Percentiles rank a stretch among this genome's conserved stretches.
Conservation (phyloP, 2,888 invertebrate species). For the Boloria euphrosyne region DNA sequence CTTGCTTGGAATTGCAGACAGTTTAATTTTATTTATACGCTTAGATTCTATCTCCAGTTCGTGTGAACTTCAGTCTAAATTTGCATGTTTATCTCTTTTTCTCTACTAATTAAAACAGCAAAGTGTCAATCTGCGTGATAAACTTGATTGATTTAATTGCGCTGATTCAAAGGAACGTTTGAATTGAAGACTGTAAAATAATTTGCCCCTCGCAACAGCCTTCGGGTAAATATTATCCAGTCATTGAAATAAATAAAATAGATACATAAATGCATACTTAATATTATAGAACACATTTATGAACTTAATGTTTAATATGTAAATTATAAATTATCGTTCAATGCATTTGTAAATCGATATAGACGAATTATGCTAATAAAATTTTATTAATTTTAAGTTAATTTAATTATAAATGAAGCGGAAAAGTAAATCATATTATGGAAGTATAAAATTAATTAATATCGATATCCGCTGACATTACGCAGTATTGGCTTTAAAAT, state of each 20-base stretch:
- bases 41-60: constrained; percentile 35
- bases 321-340: no score
- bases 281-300: constrained; percentile 3
- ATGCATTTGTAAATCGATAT: no score
- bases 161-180: constrained; percentile 19
- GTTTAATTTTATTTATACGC: constrained; percentile 30
- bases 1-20: constrained; percentile 15
- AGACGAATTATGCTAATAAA: no score
- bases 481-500: background rate
- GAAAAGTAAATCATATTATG: no score
- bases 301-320: no score
- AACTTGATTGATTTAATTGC: constrained; percentile 33
- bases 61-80: constrained; percentile 36
- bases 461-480: background rate
- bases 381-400: no score
- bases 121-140: constrained; percentile 33
- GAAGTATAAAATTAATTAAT: background rate
- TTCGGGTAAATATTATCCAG: constrained; percentile 9
- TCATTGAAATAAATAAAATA: constrained; percentile 11
- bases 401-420: no score
- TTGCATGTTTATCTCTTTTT: constrained; percentile 35
- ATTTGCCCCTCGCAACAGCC: constrained; percentile 22
- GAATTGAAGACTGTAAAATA: constrained; percentile 21
- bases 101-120: constrained; percentile 35
- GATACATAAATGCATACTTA: background rate